Percentiles rank a stretch among this genome's conserved stretches.
Evolutionary conservation across 2,113 vertebrate genomes (phyloP).

Genomic region (Terrapene triunguis): DNA sequence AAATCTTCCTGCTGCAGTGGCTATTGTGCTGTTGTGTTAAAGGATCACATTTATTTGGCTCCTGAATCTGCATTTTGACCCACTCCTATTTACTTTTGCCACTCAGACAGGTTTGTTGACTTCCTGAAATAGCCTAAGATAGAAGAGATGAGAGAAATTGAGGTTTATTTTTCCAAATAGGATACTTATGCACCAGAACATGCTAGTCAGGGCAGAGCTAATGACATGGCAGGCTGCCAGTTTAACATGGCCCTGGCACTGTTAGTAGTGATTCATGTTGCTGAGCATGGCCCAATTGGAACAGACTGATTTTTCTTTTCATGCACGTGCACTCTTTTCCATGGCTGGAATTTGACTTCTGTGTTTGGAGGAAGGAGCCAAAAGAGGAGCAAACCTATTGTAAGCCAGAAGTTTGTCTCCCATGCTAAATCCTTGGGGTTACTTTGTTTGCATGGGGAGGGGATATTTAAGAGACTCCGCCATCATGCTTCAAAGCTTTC

Average conservation of each 20-base stretch:
- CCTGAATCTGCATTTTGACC: conserved; percentile 13
- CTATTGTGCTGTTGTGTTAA: conserved; percentile 1
- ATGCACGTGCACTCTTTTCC: not conserved
- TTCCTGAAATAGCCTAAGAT: not conserved
- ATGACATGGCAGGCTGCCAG: not conserved
- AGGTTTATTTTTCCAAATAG: not conserved
- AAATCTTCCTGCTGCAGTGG: conserved; percentile 19
- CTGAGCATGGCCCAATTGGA: not conserved
- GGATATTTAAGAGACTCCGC: not conserved
- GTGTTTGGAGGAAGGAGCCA: not conserved
- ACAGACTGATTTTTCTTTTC: not conserved
- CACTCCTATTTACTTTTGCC: not conserved
- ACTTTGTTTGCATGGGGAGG: not conserved
- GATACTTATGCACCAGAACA: not conserved
- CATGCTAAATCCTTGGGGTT: not conserved
- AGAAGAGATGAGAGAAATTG: not conserved
- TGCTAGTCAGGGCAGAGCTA: not conserved
- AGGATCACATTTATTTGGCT: not conserved
- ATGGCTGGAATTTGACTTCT: not conserved
- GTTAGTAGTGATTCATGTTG: not conserved
- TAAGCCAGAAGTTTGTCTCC: not conserved
- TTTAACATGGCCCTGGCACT: not conserved
- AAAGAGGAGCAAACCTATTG: not conserved
- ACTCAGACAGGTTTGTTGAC: not conserved
- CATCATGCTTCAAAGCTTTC: not conserved